Evolutionary conservation across 2,888 invertebrate genomes (phyloP), one percentile per base, ranked within the genome.

Genomic region (Ctena decussata): DNA sequence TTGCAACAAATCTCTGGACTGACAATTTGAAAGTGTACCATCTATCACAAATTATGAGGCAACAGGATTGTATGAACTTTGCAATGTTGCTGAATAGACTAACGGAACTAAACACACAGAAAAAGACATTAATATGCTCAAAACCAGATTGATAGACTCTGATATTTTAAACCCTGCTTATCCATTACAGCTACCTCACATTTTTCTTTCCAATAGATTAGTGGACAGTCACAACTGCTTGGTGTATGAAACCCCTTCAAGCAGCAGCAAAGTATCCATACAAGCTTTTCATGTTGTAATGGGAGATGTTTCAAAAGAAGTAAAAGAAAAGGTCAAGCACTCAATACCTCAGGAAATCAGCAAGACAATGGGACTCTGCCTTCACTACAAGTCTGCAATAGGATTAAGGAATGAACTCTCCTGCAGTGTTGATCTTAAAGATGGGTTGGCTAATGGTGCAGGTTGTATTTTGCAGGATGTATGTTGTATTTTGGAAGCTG

Each of bases 391-490:
- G 37, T 75, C 65, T 30, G 84, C 80, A 18, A 70, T 85, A 30
- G 81, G 74, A 21, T 44, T 74, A 35, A 24, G 72, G 53, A 60
- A 70, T 49, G 84, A 80, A 69, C 27, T 84, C 18, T 86, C 53
- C 35, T 53, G 37, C 39, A 86, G 84, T 39, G 44, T 84, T 24
- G 69, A 81, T 77, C 80, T 80, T 12, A 75, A 73, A 32, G 87
- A 87, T 82, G 87, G 87, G 21, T 27, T 84, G 60, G 73, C 75
- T 12, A 87, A 87, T 82, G 87, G 81, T 35, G 84, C 80, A 15
- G n/a, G 65, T 8, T 70, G 74, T 32, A 15, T 41, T n/a, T 21
- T 5, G n/a, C n/a, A n/a, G n/a, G n/a, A n/a, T n/a, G n/a, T n/a
- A n/a, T n/a, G n/a, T n/a, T n/a, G n/a, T n/a, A n/a, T n/a, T n/a